Evolutionary conservation across 1,140 invertebrate species (phyloP).

Genomic region (Meloidogyne floridensis): DNA sequence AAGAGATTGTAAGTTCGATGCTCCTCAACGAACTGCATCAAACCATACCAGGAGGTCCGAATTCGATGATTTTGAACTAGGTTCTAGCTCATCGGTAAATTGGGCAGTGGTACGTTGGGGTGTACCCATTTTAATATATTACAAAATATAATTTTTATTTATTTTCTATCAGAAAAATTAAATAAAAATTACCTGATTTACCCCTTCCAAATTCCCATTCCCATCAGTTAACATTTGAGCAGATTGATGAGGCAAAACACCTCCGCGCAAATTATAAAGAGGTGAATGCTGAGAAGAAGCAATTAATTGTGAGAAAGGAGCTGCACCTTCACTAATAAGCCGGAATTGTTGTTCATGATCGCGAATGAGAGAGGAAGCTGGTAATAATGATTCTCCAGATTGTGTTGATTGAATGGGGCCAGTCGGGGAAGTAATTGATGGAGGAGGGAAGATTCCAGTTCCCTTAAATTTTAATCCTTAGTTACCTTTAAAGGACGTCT

Average conservation of each 20-base stretch:
- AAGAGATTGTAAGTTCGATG: too few relatives aligned
- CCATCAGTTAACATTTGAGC: neutral
- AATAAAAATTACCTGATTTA: neutral
- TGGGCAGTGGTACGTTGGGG: too few relatives aligned
- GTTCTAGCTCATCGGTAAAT: too few relatives aligned
- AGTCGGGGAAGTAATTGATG: conserved; percentile 2
- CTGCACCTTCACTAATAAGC: neutral
- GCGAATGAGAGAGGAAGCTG: conserved; percentile 18
- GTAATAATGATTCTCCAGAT: conserved; percentile 21
- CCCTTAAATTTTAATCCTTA: conserved; percentile 1
- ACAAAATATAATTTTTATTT: too few relatives aligned
- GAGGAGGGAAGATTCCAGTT: conserved; percentile 16
- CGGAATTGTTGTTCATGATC: conserved; percentile 4
- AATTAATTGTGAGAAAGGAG: neutral
- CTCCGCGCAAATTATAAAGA: neutral
- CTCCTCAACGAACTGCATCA: too few relatives aligned
- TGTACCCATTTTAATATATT: too few relatives aligned
- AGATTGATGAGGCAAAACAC: neutral
- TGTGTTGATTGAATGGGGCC: neutral
- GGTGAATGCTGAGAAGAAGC: neutral
- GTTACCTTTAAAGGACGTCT: too few relatives aligned
- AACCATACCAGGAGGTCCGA: too few relatives aligned
- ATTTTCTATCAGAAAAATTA: too few relatives aligned
- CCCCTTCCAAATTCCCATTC: neutral
- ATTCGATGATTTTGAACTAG: too few relatives aligned